A percentile compares a stretch with the other conserved stretches of the same genome.
Evolutionary conservation across 2,888 invertebrate species (phyloP).

Genomic region (Gymnocheta viridis): DNA sequence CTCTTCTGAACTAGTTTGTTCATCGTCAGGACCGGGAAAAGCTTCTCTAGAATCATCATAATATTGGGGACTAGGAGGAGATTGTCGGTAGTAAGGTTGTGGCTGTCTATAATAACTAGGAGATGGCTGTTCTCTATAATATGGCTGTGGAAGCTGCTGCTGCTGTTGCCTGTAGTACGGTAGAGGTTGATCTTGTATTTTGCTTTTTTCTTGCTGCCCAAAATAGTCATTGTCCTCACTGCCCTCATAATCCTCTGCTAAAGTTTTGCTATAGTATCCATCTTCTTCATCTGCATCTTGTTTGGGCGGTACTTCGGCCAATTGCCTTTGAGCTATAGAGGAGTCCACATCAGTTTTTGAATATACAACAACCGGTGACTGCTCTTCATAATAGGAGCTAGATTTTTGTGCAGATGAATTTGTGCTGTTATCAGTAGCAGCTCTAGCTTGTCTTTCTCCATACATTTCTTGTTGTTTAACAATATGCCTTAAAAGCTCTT

Average conservation of each 20-base stretch:
- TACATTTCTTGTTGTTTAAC: neutral
- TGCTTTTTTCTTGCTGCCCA: neutral
- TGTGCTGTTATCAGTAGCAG: neutral
- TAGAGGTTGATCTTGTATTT: neutral
- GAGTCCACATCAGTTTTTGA: constrained; percentile 60
- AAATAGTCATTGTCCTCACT: constrained; percentile 39
- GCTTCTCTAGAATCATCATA: constrained; percentile 56
- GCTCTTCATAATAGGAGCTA: constrained; percentile 70
- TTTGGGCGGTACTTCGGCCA: constrained; percentile 48
- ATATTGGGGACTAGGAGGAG: constrained; percentile 26
- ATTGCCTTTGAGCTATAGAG: constrained; percentile 41
- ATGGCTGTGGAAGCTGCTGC: neutral
- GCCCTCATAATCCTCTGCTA: constrained; percentile 32
- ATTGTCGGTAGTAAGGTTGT: neutral
- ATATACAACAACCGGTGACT: constrained; percentile 70
- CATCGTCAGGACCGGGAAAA: neutral
- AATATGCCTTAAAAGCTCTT: too few relatives aligned
- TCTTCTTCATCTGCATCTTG: constrained; percentile 52
- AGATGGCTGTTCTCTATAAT: neutral
- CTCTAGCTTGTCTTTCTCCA: constrained; percentile 39
- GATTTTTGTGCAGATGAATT: neutral
- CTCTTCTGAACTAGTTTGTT: constrained; percentile 1
- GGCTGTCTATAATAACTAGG: neutral
- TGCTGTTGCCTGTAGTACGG: neutral
- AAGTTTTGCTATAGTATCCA: constrained; percentile 37